phyloP scores from a whole-genome alignment of 2,113 vertebrate species.

The Silurus meridionalis region DNA sequence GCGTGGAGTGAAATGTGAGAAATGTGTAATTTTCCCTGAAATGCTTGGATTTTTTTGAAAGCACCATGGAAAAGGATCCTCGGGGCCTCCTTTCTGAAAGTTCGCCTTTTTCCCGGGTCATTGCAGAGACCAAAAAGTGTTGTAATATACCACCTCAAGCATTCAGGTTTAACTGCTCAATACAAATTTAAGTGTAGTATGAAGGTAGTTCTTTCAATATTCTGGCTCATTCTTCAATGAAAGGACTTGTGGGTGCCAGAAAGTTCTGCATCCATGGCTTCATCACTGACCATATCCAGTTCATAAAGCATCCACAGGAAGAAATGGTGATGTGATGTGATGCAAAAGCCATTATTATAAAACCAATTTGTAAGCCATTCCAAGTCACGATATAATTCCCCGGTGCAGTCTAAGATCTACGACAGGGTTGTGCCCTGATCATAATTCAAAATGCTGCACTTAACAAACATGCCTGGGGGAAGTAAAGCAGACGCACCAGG shows the following conservation, averaged over 20 bases:
- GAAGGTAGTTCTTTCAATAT: not conserved
- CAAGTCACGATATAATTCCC: not conserved
- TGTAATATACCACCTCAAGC: not conserved
- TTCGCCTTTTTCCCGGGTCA: constrained; percentile 31
- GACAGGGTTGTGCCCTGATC: constrained; percentile 13
- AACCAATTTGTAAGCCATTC: constrained; percentile 23
- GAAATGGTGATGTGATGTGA: not conserved
- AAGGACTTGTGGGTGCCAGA: not conserved
- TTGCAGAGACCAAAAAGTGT: constrained; percentile 13
- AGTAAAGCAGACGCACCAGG: constrained; percentile 33
- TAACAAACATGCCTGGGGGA: constrained; percentile 15
- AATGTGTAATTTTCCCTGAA: constrained; percentile 39
- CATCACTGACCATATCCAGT: too few species aligned
- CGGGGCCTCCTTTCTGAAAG: constrained; percentile 24
- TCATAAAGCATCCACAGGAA: not conserved
- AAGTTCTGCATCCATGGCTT: not conserved
- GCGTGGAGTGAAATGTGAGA: constrained; percentile 43
- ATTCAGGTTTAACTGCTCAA: not conserved
- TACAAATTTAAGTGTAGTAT: not conserved
- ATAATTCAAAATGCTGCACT: constrained; percentile 33
- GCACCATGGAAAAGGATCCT: constrained; percentile 17
- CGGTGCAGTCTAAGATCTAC: not conserved
- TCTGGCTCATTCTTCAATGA: not conserved
- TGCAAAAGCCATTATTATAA: not conserved
- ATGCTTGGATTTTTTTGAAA: constrained; percentile 28